These are phyloP conservation scores for Alca torda DNA, from an alignment of 2,797 vertebrate genomes.

Conservation along the genomic window DNA sequence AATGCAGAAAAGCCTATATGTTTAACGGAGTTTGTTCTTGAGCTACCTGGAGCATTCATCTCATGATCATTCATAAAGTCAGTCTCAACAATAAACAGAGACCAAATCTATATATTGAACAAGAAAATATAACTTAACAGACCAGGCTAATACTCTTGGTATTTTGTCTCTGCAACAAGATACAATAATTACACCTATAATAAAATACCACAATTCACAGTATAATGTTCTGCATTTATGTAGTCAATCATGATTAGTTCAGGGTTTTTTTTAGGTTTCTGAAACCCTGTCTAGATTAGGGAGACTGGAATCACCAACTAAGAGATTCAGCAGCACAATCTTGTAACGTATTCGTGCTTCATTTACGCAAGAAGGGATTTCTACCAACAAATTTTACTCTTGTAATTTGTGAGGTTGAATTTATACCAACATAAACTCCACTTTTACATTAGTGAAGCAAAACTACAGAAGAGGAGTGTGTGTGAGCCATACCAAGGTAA, in stretches of 20 bases:
- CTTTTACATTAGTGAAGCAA: neutral
- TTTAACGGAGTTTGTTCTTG: neutral
- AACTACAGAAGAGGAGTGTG: neutral
- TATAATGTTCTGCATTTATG: neutral
- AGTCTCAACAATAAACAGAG: neutral
- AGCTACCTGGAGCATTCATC: neutral
- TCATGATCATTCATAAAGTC: neutral
- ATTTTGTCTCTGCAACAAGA: constrained; percentile 27
- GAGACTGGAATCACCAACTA: neutral
- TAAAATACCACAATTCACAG: constrained; percentile 14
- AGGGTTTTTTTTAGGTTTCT: constrained; percentile 6
- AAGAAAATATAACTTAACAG: neutral
- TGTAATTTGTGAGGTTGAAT: neutral
- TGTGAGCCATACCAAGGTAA: neutral
- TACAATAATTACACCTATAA: constrained; percentile 24
- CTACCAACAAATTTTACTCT: neutral
- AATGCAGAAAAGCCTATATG: neutral
- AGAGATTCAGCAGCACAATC: neutral
- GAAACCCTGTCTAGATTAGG: neutral
- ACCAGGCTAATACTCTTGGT: neutral
- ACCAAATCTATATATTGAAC: neutral
- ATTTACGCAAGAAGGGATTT: neutral
- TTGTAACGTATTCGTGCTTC: neutral
- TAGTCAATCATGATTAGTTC: constrained; percentile 12
- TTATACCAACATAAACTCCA: neutral